These are phyloP conservation scores for Microplitis manilae DNA, from an alignment of 2,888 invertebrate species.

Conservation along the genomic window DNA sequence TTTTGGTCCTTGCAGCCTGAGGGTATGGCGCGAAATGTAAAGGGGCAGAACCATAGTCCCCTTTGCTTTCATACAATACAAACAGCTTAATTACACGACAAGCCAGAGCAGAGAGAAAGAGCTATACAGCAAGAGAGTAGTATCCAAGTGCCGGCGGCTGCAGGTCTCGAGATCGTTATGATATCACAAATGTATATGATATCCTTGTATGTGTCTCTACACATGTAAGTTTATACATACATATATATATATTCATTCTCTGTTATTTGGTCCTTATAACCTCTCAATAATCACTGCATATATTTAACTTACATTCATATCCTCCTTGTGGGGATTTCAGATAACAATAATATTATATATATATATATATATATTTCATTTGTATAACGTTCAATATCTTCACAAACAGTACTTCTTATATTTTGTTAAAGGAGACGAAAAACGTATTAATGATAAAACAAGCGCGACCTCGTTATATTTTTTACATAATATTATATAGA, in stretches of 20 bases:
- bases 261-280: not conserved
- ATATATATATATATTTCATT: not conserved
- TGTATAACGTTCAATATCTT: not conserved
- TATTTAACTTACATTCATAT: not conserved
- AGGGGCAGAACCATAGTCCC: conserved; percentile 33
- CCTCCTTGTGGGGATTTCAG: not conserved
- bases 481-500: not conserved
- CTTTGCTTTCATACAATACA: conserved; percentile 53
- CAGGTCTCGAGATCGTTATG: conserved; percentile 55
- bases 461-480: conserved; percentile 31
- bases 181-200: conserved; percentile 52
- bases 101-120: conserved; percentile 8
- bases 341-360: not conserved
- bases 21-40: conserved; percentile 29
- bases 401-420: not conserved
- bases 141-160: conserved; percentile 31
- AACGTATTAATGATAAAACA: conserved; percentile 36
- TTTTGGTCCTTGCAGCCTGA: conserved; percentile 53
- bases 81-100: conserved; percentile 63
- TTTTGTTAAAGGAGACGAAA: not conserved
- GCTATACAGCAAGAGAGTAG: not conserved
- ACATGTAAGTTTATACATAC: not conserved
- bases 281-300: not conserved
- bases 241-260: conserved; percentile 6
- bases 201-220: conserved; percentile 24